Evolutionary conservation across 2,888 invertebrate genomes (phyloP), one percentile per base, ranked within the genome.

Genomic region (Thera britannica): DNA sequence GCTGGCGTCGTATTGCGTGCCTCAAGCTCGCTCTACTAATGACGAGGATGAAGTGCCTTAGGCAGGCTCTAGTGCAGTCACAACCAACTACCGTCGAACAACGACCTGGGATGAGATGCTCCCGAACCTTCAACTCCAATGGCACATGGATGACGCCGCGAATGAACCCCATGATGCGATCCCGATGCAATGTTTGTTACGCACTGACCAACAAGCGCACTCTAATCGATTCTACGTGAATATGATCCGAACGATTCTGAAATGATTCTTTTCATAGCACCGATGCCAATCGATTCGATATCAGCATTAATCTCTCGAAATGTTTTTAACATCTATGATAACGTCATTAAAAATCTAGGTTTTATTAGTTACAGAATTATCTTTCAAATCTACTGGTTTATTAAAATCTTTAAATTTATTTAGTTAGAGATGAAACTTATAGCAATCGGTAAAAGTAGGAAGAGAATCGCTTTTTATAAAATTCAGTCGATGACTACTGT

Each of bases 401-500:
- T 79, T 75, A 83, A 83, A 85, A 87, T 81, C 75, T 78, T 83
- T 78, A 82, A 66, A 63, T 64, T 63, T 63, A 60, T 60, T 58
- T 70, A 82, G 80, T 86, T 88, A 77, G 83, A 87, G 84, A 88
- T 88, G 87, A 87, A 72, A 86, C 85, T 88, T 89, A 90, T 83
- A 76, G 78, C 86, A 85, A 83, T 87, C 83, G 84, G 83, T 90
- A 88, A 87, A 87, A 89, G 86, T 89, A 87, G 83, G 86, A 87
- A 83, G 86, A 85, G 86, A 88, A 80, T 86, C 83, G 80, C 78
- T 77, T 85, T 52, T 90, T 92, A 92, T 87, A 92, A 93, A 92
- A 91, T 92, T 93, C 93, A 92, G 93, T 93, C 93, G 88, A 90
- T 81, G 88, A 86, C 93, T 93, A 92, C 90, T 88, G 85, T 89